Evolutionary conservation across 1,140 invertebrate species (phyloP).

Genomic region (Drosophila setifemur): DNA sequence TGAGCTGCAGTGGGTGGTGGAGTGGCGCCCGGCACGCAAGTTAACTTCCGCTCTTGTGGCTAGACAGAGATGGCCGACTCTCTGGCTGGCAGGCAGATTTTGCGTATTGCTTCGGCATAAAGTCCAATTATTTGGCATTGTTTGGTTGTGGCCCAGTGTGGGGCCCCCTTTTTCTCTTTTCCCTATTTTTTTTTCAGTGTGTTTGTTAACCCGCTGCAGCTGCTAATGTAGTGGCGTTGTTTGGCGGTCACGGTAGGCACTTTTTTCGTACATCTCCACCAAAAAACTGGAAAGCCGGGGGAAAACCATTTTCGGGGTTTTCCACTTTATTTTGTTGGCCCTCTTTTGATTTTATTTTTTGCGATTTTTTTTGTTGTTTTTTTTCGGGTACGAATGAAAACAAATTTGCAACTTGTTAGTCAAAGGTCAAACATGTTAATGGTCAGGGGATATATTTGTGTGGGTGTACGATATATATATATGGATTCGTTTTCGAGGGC

Average conservation of each 20-base stretch:
- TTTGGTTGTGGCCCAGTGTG: background rate
- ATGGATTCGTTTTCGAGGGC: background rate
- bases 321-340: background rate
- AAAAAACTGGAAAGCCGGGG: background rate
- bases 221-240: constrained; percentile 77
- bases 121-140: constrained; percentile 66
- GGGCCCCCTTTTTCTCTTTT: background rate
- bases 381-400: constrained; percentile 32
- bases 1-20: background rate
- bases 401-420: constrained; percentile 59
- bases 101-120: constrained; percentile 56
- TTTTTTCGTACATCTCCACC: constrained; percentile 9
- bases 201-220: constrained; percentile 28
- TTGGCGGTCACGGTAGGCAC: constrained; percentile 63
- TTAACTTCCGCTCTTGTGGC: constrained; percentile 77
- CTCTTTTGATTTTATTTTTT: constrained; percentile 5
- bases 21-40: constrained; percentile 59
- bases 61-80: constrained; percentile 31
- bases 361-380: background rate
- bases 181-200: background rate
- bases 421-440: constrained; percentile 47
- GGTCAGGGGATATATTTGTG: background rate
- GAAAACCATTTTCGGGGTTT: constrained; percentile 2
- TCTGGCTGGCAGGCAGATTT: constrained; percentile 5
- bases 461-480: background rate